A percentile compares a stretch with the other conserved stretches of the same genome.
Evolutionary conservation across 2,797 vertebrate genomes (phyloP).

Genomic region (Halcyon smyrnensis): DNA sequence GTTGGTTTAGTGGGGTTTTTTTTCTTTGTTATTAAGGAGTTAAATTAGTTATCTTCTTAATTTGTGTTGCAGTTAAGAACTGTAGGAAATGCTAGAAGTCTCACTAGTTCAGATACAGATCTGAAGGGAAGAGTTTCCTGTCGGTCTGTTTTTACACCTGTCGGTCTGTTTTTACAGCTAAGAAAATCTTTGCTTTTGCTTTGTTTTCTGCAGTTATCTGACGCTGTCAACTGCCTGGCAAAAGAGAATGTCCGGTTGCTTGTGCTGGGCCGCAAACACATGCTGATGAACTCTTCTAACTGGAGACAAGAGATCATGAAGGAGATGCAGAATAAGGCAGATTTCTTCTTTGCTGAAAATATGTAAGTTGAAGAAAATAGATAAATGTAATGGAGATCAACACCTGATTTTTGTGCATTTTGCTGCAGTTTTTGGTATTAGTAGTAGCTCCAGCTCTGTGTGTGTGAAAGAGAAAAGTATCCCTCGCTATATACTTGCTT

Average conservation of each 20-base stretch:
- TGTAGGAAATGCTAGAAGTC: background rate
- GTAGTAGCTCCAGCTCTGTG: background rate
- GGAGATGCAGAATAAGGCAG: conserved; percentile 84
- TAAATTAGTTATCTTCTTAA: background rate
- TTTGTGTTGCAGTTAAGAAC: background rate
- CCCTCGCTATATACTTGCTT: background rate
- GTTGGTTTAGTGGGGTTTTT: background rate
- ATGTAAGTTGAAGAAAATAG: conserved; percentile 82
- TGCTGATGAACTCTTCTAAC: conserved; percentile 78
- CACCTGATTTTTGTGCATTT: background rate
- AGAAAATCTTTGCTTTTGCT: background rate
- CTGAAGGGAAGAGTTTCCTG: background rate
- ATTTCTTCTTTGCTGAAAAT: conserved; percentile 95
- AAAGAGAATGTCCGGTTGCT: conserved; percentile 82
- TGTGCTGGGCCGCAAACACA: conserved; percentile 93
- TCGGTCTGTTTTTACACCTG: background rate
- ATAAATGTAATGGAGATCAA: background rate
- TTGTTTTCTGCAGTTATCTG: conserved; percentile 83
- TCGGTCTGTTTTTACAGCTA: background rate
- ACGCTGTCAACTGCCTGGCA: conserved; percentile 83
- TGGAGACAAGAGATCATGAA: conserved; percentile 86
- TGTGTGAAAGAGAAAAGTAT: background rate
- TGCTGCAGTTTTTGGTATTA: background rate
- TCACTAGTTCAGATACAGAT: background rate
- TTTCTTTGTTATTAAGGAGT: background rate